Percentiles rank a stretch among this genome's conserved stretches.
phyloP scores from a whole-genome alignment of 2,888 invertebrate genomes.

The Frankliniella intonsa region DNA sequence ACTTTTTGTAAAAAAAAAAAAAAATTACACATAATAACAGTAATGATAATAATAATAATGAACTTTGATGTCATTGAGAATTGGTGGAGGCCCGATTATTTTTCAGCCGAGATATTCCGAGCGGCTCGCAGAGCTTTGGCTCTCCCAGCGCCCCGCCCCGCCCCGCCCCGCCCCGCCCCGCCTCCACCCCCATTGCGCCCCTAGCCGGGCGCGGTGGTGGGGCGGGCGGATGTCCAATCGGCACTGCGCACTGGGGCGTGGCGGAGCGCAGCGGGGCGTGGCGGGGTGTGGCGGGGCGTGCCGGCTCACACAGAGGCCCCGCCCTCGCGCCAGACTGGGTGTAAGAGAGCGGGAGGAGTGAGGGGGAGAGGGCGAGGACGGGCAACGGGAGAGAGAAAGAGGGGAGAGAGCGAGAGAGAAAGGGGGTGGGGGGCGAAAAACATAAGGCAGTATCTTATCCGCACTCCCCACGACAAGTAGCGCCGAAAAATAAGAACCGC shows the following conservation, averaged over 20 bases:
- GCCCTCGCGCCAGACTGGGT: background rate
- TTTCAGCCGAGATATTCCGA: too few relatives aligned
- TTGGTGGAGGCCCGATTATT: too few relatives aligned
- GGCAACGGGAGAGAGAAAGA: background rate
- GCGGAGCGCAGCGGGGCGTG: conserved; percentile 21
- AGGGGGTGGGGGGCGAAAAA: background rate
- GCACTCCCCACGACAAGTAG: too few relatives aligned
- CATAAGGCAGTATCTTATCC: too few relatives aligned
- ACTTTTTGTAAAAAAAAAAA: too few relatives aligned
- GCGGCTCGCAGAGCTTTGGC: too few relatives aligned
- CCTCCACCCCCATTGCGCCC: conserved; percentile 41
- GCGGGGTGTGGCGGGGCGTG: background rate
- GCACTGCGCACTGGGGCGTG: conserved; percentile 29
- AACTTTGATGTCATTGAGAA: too few relatives aligned
- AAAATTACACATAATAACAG: too few relatives aligned
- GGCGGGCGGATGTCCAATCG: conserved; percentile 25
- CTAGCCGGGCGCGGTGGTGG: conserved; percentile 41
- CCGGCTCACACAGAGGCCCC: background rate
- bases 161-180: conserved; percentile 31
- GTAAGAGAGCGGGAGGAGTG: conserved; percentile 31
- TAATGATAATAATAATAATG: too few relatives aligned
- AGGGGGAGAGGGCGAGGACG: conserved; percentile 35
- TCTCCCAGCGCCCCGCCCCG: conserved; percentile 31
- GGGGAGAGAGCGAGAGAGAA: conserved; percentile 30
- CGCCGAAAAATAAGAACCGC: too few relatives aligned